Evolutionary conservation across 2,888 invertebrate genomes (phyloP), one percentile per base, ranked within the genome.

Genomic region (Lasius fuliginosus): DNA sequence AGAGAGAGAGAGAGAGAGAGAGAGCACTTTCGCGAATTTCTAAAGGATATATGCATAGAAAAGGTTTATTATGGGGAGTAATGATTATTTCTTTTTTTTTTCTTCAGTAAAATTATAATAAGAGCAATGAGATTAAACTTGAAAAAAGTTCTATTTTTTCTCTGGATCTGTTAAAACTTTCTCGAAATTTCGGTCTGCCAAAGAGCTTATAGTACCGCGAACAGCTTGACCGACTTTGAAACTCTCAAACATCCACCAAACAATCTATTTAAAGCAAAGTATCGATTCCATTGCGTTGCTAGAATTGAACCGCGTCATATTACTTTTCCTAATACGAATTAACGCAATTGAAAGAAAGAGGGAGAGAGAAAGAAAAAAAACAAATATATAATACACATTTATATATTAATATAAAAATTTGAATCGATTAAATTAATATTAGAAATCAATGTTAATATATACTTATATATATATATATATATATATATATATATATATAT

Each of bases 251-350:
- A 85, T 85, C 85, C 77, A 46, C 76, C 85, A 81, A 89, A 88
- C 69, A 79, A 83, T 89, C 89, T 89, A 89, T 89, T 89, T 89
- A 88, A 89, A 89, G 89, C 71, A 23, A 74, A 62, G 71, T 85
- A 87, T 89, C 89, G 83, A 83, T 85, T 82, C 69, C 65, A 65
- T 79, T 74, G 56, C 84, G 84, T 27, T 49, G 56, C 73, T 40
- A 60, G 53, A 68, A 82, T 83, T 74, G 77, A 82, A 42, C 6
- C 30, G 36, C 58, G 64, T 58, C 56, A 23, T 46, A 46, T 79
- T 60, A 46, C 6, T 77, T 77, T 42, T 27, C 8, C 2, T 18
- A 15, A 42, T 9, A 40, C 42, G 30, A 58, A 58, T 58, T 75
- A 67, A 27, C n/a, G 30, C 5, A 12, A 30, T 53, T n/a, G n/a